A percentile compares a stretch with the other conserved stretches of the same genome.
These are phyloP conservation scores for Metridium senile DNA, from an alignment of 92 coral and sea anemone species.

Conservation along the genomic window DNA sequence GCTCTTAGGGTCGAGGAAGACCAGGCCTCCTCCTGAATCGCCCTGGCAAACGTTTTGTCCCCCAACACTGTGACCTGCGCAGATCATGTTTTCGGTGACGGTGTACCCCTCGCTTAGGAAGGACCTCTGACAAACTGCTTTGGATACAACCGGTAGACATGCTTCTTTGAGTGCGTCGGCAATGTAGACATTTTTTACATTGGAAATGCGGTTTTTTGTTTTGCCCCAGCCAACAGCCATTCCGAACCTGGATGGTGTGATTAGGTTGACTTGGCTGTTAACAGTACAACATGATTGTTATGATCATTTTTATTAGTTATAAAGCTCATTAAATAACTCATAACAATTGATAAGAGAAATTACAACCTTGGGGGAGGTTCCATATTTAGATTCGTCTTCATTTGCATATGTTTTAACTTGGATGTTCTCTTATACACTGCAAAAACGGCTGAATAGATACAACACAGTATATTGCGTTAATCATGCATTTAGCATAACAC, in stretches of 20 bases:
- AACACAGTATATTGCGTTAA: no score
- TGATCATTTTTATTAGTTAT: no score
- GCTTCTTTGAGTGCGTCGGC: slow-evolving; percentile 88
- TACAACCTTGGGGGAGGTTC: no score
- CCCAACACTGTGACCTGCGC: slow-evolving; percentile 84
- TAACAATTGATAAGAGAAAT: no score
- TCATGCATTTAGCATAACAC: no score
- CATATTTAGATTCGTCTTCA: no score
- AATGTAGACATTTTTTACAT: slow-evolving; percentile 11
- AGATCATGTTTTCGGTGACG: slow-evolving; percentile 78
- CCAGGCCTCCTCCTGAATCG: slow-evolving; percentile 96
- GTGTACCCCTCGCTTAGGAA: slow-evolving; percentile 61
- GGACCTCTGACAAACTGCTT: slow-evolving; percentile 46
- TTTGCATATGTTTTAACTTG: no score
- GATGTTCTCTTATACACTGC: no score
- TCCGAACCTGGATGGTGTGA: slow-evolving; percentile 75
- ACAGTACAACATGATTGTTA: no score
- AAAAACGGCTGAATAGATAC: no score
- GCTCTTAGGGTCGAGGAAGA: slow-evolving; percentile 57
- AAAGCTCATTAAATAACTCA: no score
- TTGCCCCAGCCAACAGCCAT: slow-evolving; percentile 97
- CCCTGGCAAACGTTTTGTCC: slow-evolving; percentile 96
- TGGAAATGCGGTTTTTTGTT: slow-evolving; percentile 22
- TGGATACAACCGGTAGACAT: slow-evolving; percentile 76
- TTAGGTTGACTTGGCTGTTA: slow-evolving; percentile 62